Evolutionary conservation across 2,888 invertebrate genomes (phyloP).

Genomic region (Synergus laeviventris): DNA sequence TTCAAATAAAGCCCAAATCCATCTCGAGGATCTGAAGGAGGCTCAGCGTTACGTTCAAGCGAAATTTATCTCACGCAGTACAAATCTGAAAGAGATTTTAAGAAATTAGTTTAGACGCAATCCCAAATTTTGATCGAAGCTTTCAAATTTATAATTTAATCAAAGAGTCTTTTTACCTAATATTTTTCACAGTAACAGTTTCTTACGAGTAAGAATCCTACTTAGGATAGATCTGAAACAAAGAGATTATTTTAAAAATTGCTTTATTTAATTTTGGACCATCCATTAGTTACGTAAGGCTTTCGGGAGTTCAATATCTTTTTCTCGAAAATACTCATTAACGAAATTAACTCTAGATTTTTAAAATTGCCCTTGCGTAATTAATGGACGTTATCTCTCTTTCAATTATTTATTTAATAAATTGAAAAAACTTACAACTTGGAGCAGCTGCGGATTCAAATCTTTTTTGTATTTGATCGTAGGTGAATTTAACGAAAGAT

Average conservation of each 20-base stretch:
- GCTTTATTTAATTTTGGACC: too few relatives aligned
- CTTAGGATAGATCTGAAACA: conserved; percentile 74
- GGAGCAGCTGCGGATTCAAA: conserved; percentile 74
- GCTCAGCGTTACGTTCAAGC: conserved; percentile 64
- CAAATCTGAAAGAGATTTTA: conserved; percentile 64
- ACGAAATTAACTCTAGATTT: too few relatives aligned
- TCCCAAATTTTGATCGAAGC: not conserved
- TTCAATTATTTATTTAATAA: too few relatives aligned
- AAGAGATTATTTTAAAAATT: conserved; percentile 10
- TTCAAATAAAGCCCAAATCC: conserved; percentile 53
- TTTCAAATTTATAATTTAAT: not conserved
- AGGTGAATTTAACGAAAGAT: conserved; percentile 98
- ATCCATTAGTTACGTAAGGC: too few relatives aligned
- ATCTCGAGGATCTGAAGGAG: conserved; percentile 57
- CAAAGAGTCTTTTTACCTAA: conserved; percentile 63
- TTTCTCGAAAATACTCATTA: too few relatives aligned
- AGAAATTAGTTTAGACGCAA: not conserved
- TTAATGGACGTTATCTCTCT: too few relatives aligned
- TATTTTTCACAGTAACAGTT: conserved; percentile 70
- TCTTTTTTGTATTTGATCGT: conserved; percentile 93
- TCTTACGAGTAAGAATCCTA: conserved; percentile 67
- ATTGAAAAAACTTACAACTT: conserved; percentile 69
- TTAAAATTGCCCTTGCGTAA: too few relatives aligned
- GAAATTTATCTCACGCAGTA: conserved; percentile 70
- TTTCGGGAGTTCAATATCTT: too few relatives aligned